phyloP scores from a whole-genome alignment of 2,797 vertebrate species.

The Acanthornis magna region DNA sequence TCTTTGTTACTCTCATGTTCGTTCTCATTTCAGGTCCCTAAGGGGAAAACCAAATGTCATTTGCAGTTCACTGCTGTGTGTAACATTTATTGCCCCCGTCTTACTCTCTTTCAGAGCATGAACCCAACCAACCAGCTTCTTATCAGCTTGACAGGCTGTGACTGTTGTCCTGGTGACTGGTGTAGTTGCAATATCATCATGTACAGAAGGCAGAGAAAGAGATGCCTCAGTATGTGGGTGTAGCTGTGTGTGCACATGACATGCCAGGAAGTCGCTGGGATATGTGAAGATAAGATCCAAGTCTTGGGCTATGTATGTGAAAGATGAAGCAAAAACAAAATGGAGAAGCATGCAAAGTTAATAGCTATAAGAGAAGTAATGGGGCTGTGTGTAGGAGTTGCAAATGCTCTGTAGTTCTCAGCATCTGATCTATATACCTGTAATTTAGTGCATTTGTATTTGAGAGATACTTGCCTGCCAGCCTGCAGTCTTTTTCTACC shows the following conservation, averaged over 20 bases:
- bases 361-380: constrained; percentile 6
- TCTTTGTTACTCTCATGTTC: neutral
- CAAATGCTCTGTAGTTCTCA: constrained; percentile 9
- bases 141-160: constrained; percentile 40
- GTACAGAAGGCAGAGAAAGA: neutral
- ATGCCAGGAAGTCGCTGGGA: neutral
- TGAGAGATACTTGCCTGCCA: neutral
- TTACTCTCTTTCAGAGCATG: neutral
- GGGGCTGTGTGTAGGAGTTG: constrained; percentile 23
- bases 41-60: neutral
- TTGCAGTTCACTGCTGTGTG: constrained; percentile 1
- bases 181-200: neutral
- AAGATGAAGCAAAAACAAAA: constrained; percentile 23
- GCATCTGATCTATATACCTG: neutral
- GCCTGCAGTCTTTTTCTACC: constrained; percentile 29
- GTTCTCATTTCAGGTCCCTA: neutral
- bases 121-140: neutral
- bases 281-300: neutral
- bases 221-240: neutral
- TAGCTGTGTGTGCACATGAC: neutral
- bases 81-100: neutral
- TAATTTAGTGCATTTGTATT: neutral
- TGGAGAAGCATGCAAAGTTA: neutral
- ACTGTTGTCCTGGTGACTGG: constrained; percentile 23
- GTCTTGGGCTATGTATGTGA: neutral